phyloP scores from a whole-genome alignment of 2,113 vertebrate genomes.

The Hyla sarda region DNA sequence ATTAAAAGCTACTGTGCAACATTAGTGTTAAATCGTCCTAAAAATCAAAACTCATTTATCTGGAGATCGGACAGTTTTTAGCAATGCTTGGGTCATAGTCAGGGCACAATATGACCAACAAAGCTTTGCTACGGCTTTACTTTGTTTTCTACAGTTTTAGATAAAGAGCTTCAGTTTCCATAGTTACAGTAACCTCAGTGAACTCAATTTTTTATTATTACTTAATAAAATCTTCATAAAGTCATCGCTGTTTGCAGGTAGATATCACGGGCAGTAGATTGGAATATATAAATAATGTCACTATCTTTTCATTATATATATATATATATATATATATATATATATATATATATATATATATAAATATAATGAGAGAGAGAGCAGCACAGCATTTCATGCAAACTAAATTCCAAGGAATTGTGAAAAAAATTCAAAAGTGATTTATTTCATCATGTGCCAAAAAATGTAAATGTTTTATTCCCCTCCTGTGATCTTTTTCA shows the following conservation, averaged over 20 bases:
- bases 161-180: slow-evolving; percentile 58
- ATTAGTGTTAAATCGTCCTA: slow-evolving; percentile 43
- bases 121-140: slow-evolving; percentile 43
- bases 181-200: slow-evolving; percentile 57
- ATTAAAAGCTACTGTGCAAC: slow-evolving; percentile 32
- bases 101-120: slow-evolving; percentile 46
- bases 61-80: slow-evolving; percentile 44
- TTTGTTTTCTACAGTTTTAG: slow-evolving; percentile 57
- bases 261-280: not conserved
- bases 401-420: no score
- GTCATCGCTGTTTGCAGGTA: slow-evolving; percentile 20
- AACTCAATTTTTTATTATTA: slow-evolving; percentile 49
- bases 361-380: no score
- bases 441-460: no score
- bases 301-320: not conserved
- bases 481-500: no score
- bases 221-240: slow-evolving; percentile 28
- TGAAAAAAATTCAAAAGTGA: no score
- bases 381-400: no score
- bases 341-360: no score
- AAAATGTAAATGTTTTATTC: no score
- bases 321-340: not conserved
- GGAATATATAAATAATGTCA: not conserved
- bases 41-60: slow-evolving; percentile 55
- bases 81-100: slow-evolving; percentile 53